Conservation (phyloP, 1,140 invertebrate genomes). For the Limonius californicus region DNA sequence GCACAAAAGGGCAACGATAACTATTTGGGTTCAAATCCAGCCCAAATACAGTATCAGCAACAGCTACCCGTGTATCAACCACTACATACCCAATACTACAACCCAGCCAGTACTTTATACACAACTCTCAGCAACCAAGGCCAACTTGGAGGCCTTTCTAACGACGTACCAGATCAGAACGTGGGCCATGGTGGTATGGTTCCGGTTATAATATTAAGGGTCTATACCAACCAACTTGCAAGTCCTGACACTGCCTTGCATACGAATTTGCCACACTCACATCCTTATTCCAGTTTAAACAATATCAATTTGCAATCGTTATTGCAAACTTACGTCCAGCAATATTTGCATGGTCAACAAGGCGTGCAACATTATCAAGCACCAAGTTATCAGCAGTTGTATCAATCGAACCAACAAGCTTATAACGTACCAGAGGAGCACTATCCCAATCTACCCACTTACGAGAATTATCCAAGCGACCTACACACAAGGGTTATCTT, state of each 20-base stretch:
- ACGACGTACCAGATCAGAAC: conserved; percentile 28
- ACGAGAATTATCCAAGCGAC: conserved; percentile 40
- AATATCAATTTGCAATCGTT: conserved; percentile 50
- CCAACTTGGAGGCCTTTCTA: conserved; percentile 33
- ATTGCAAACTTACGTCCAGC: conserved; percentile 35
- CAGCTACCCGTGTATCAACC: not conserved
- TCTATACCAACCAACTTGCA: conserved; percentile 54
- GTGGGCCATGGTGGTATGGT: conserved; percentile 40
- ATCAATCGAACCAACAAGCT: conserved; percentile 33
- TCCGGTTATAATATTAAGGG: conserved; percentile 54
- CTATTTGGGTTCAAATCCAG: conserved; percentile 20
- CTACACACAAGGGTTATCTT: conserved; percentile 38
- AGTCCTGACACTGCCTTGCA: conserved; percentile 52
- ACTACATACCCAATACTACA: conserved; percentile 26
- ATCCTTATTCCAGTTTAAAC: conserved; percentile 52
- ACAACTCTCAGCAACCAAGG: conserved; percentile 39
- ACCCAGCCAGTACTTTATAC: conserved; percentile 40
- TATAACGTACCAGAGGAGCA: conserved; percentile 44
- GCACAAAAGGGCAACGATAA: conserved; percentile 27
- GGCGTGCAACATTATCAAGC: conserved; percentile 16
- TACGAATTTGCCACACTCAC: conserved; percentile 52
- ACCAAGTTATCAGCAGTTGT: conserved; percentile 17
- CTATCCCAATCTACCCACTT: conserved; percentile 29
- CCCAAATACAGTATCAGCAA: not conserved
- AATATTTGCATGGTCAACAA: conserved; percentile 19